Evolutionary conservation across 1,140 invertebrate species (phyloP).

Genomic region (Polypedilum vanderplanki): DNA sequence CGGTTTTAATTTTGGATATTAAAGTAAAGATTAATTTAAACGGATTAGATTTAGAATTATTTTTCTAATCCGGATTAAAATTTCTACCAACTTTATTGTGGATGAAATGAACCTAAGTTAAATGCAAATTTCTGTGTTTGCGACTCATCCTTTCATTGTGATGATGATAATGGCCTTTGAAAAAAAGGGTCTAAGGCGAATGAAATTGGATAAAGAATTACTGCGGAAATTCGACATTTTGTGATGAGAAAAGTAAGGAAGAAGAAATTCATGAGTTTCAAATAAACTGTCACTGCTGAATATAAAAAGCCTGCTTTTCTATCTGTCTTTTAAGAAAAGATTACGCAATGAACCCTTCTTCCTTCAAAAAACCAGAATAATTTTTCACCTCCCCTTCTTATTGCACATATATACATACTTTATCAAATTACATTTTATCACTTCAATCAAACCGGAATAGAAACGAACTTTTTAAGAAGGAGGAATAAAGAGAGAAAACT

Average conservation of each 20-base stretch:
- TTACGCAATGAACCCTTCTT: not conserved
- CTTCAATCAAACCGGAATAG: not conserved
- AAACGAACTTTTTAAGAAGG: not conserved
- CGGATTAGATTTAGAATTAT: too few species aligned
- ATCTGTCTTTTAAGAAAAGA: not conserved
- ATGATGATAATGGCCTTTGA: not conserved
- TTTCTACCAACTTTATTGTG: too few species aligned
- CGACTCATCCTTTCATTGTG: too few species aligned
- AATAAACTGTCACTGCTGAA: not conserved
- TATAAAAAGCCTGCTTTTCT: not conserved
- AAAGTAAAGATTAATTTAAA: too few species aligned
- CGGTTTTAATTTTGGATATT: too few species aligned
- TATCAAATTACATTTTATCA: slow-evolving; percentile 20
- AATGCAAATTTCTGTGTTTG: too few species aligned
- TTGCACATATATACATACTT: not conserved
- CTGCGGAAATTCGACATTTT: slow-evolving; percentile 12
- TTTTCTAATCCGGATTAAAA: too few species aligned
- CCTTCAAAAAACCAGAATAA: not conserved
- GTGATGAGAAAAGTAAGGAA: not conserved
- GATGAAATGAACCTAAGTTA: too few species aligned
- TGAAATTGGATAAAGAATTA: slow-evolving; percentile 8
- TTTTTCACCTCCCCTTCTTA: not conserved
- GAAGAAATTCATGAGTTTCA: slow-evolving; percentile 1
- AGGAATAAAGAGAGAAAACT: too few species aligned
- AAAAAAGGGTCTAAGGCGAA: not conserved